A percentile compares a stretch with the other conserved stretches of the same genome.
phyloP scores from a whole-genome alignment of 1,140 invertebrate species.

The Sinonovacula constricta region DNA sequence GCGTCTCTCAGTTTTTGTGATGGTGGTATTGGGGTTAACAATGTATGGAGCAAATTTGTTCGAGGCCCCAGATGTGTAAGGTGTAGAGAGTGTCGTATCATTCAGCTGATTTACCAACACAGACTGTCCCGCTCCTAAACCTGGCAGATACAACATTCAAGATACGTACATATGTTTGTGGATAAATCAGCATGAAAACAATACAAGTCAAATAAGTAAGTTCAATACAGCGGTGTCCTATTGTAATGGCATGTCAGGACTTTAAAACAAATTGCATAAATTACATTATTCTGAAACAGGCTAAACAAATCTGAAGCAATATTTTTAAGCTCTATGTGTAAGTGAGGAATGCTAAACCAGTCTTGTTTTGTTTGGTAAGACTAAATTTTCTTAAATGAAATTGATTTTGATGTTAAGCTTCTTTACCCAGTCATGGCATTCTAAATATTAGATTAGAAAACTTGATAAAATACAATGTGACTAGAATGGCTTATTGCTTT shows the following conservation, averaged over 20 bases:
- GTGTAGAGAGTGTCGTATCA: background rate
- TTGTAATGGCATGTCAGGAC: background rate
- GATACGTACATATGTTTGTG: too few relatives aligned
- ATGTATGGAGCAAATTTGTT: slow-evolving; percentile 27
- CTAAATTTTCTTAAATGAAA: too few relatives aligned
- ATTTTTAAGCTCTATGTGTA: too few relatives aligned
- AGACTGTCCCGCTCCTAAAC: slow-evolving; percentile 20
- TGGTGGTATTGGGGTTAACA: background rate
- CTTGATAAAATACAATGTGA: background rate
- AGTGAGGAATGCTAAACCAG: too few relatives aligned
- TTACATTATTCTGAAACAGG: too few relatives aligned
- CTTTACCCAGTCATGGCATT: background rate
- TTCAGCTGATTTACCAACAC: slow-evolving; percentile 16
- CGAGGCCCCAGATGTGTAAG: slow-evolving; percentile 18
- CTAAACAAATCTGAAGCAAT: too few relatives aligned
- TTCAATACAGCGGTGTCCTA: background rate
- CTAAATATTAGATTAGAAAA: background rate
- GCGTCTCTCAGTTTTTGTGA: slow-evolving; percentile 21
- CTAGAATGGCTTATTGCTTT: too few relatives aligned
- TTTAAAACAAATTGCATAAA: background rate
- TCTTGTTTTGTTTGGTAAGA: too few relatives aligned
- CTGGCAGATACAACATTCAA: background rate
- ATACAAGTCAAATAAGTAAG: too few relatives aligned
- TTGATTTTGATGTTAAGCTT: too few relatives aligned
- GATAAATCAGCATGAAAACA: too few relatives aligned